Percentiles rank a stretch among this genome's conserved stretches.
Evolutionary conservation across 2,113 vertebrate species (phyloP).

Genomic region (Pardalotus punctatus): DNA sequence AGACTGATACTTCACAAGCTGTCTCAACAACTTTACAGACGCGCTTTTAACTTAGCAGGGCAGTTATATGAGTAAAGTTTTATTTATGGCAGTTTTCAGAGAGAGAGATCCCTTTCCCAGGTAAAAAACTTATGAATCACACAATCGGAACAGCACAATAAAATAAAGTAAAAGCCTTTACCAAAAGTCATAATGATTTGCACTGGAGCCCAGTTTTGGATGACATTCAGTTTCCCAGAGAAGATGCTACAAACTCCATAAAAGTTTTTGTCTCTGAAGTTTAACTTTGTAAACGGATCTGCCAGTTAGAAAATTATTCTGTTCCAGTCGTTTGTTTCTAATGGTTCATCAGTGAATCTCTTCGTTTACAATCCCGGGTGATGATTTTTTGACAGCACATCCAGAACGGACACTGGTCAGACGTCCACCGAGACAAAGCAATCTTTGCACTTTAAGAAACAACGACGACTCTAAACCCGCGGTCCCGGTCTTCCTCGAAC

Average conservation of each 20-base stretch:
- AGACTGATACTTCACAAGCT: fast-evolving
- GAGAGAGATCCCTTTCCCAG: neutral
- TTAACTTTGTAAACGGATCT: neutral
- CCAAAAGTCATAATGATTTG: neutral
- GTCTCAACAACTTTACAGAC: neutral
- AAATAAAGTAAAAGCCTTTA: neutral
- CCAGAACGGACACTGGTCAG: neutral
- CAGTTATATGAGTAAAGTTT: neutral
- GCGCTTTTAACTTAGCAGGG: neutral
- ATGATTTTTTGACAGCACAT: neutral
- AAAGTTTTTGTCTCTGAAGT: neutral
- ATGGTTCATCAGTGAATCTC: neutral
- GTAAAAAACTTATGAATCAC: neutral
- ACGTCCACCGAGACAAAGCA: neutral
- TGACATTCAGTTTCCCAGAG: neutral
- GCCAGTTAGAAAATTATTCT: neutral
- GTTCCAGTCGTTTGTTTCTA: neutral
- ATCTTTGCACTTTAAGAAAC: neutral
- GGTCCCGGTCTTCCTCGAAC: too few relatives aligned
- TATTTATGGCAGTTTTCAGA: neutral
- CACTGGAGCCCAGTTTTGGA: neutral
- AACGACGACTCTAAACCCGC: neutral
- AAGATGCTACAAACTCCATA: neutral
- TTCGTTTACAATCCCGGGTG: neutral
- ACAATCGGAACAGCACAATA: neutral